A percentile compares a stretch with the other conserved stretches of the same genome.
Evolutionary conservation across 2,888 invertebrate genomes (phyloP).

Genomic region (Melanchra persicariae): DNA sequence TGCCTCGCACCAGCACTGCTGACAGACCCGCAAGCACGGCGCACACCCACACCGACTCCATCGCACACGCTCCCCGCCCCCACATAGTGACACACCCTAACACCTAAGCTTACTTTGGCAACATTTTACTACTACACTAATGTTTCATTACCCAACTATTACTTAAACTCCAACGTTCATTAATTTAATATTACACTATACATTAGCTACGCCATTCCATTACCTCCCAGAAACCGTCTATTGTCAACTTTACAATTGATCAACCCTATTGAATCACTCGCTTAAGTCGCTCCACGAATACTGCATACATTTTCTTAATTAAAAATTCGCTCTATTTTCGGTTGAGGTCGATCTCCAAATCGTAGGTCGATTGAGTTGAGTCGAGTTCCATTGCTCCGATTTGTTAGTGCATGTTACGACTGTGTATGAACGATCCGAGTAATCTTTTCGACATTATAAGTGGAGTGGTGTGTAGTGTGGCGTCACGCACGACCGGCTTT

Average conservation of each 20-base stretch:
- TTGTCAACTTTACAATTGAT: slow-evolving; percentile 67
- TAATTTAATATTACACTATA: slow-evolving; percentile 62
- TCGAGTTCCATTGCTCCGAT: slow-evolving; percentile 50
- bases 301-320: slow-evolving; percentile 62
- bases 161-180: slow-evolving; percentile 59
- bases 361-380: slow-evolving; percentile 36
- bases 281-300: slow-evolving; percentile 36
- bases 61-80: slow-evolving; percentile 64
- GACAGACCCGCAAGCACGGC: slow-evolving; percentile 75
- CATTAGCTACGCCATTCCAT: slow-evolving; percentile 59
- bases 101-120: slow-evolving; percentile 67
- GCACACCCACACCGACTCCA: slow-evolving; percentile 75
- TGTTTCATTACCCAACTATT: slow-evolving; percentile 50
- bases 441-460: slow-evolving; percentile 75
- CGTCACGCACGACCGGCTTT: slow-evolving; percentile 74
- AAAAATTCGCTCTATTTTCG: slow-evolving; percentile 48
- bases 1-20: slow-evolving; percentile 79
- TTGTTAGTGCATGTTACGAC: slow-evolving; percentile 56
- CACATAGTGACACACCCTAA: slow-evolving; percentile 64
- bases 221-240: slow-evolving; percentile 58
- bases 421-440: slow-evolving; percentile 62
- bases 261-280: slow-evolving; percentile 59
- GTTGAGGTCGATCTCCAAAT: slow-evolving; percentile 26
- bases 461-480: slow-evolving; percentile 72
- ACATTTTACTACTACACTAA: slow-evolving; percentile 60